phyloP scores from a whole-genome alignment of 2,113 vertebrate species.

The Cyanistes caeruleus region DNA sequence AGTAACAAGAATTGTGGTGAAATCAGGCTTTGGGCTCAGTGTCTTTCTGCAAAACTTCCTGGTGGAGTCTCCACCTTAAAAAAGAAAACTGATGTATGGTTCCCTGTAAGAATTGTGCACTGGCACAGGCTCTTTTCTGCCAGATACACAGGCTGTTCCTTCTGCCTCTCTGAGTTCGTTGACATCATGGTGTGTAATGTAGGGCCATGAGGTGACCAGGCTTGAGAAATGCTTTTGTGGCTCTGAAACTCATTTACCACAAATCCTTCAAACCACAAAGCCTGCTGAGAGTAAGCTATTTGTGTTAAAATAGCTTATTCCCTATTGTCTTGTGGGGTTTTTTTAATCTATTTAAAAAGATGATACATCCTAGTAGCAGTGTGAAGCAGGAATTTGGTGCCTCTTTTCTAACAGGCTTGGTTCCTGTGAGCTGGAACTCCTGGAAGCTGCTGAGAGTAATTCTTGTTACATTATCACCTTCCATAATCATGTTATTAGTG shows the following conservation, averaged over 20 bases:
- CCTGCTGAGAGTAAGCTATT: background rate
- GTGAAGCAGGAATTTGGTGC: background rate
- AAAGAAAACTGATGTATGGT: background rate
- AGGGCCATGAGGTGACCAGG: background rate
- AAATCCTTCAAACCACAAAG: background rate
- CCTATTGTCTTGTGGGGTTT: background rate
- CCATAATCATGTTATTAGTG: conserved; percentile 52
- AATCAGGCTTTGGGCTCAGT: background rate
- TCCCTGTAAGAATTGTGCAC: background rate
- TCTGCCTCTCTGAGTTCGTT: background rate
- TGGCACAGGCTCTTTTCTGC: background rate
- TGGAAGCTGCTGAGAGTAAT: conserved; percentile 37
- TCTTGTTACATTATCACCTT: conserved; percentile 60
- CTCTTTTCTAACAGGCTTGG: background rate
- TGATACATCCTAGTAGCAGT: background rate
- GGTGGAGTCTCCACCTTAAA: background rate
- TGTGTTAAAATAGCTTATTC: conserved; percentile 4
- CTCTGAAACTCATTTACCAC: background rate
- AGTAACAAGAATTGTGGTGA: background rate
- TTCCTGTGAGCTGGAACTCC: background rate
- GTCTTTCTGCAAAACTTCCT: background rate
- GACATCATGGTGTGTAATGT: background rate
- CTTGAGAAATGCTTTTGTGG: background rate
- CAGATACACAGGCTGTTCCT: background rate
- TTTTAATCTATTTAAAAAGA: background rate